Evolutionary conservation across 2,797 vertebrate species (phyloP).

Genomic region (Nothura maculosa): DNA sequence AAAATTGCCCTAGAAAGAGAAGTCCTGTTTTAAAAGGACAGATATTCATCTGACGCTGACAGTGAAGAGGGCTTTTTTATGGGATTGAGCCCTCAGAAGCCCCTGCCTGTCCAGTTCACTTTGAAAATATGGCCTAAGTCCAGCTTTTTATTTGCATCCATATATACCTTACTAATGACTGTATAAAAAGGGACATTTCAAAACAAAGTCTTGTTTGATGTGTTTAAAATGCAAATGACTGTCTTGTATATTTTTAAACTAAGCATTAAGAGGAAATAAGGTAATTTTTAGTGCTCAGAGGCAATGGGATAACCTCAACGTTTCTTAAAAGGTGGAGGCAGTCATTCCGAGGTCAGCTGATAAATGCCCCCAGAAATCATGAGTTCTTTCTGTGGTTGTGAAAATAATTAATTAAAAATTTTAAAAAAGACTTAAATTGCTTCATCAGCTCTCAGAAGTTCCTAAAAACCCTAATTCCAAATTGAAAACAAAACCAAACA

Average conservation of each 20-base stretch:
- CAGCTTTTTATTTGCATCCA: constrained; percentile 27
- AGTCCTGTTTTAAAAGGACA: constrained; percentile 31
- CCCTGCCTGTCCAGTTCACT: background rate
- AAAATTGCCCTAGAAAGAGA: constrained; percentile 13
- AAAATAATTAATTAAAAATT: background rate
- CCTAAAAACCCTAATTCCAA: background rate
- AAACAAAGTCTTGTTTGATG: constrained; percentile 30
- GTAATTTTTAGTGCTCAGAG: background rate
- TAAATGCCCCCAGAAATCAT: background rate
- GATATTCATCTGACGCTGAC: constrained; percentile 33
- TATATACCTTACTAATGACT: constrained; percentile 8
- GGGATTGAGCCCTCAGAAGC: background rate
- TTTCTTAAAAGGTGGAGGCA: background rate
- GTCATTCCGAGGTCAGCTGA: background rate
- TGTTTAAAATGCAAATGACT: constrained; percentile 34
- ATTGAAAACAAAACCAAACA: background rate
- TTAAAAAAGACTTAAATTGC: constrained; percentile 17
- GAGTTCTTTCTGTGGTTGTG: background rate
- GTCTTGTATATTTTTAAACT: background rate
- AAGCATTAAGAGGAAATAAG: background rate
- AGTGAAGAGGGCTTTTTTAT: constrained; percentile 6
- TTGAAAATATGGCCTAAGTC: constrained; percentile 38
- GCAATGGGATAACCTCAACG: background rate
- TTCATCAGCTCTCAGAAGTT: constrained; percentile 4
- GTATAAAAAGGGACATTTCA: constrained; percentile 8